phyloP scores from a whole-genome alignment of 2,797 vertebrate species.

The Amazona ochrocephala region DNA sequence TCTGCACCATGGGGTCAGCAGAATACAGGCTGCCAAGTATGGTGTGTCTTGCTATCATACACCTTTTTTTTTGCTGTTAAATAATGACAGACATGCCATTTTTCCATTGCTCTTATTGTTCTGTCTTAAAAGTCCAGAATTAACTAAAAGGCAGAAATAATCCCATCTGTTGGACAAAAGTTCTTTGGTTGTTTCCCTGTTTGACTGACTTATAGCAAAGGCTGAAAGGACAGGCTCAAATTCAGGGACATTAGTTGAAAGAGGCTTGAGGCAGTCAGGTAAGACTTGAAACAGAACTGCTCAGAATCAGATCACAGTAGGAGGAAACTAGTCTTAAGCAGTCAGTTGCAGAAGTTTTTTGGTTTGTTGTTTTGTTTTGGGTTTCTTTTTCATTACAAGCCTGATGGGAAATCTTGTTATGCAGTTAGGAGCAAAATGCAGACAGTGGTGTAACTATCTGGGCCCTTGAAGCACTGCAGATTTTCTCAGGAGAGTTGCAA shows the following conservation, averaged over 20 bases:
- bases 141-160: neutral
- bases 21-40: neutral
- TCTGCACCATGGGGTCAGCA: neutral
- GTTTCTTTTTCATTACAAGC: neutral
- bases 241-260: neutral
- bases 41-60: neutral
- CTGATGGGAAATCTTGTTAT: neutral
- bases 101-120: neutral
- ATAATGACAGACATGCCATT: neutral
- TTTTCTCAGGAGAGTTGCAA: neutral
- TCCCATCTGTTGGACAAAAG: neutral
- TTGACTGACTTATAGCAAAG: neutral
- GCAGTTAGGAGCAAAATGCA: neutral
- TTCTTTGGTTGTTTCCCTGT: neutral
- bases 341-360: neutral
- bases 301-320: neutral
- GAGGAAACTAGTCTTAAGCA: neutral
- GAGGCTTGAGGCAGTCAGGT: neutral
- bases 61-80: neutral
- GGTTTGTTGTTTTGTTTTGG: neutral
- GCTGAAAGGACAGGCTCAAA: neutral
- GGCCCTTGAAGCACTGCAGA: neutral
- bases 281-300: neutral
- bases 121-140: neutral
- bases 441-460: neutral